Base-by-base conservation (phyloP, 2,113 vertebrate genomes). In the Varanus komodoensis region DNA sequence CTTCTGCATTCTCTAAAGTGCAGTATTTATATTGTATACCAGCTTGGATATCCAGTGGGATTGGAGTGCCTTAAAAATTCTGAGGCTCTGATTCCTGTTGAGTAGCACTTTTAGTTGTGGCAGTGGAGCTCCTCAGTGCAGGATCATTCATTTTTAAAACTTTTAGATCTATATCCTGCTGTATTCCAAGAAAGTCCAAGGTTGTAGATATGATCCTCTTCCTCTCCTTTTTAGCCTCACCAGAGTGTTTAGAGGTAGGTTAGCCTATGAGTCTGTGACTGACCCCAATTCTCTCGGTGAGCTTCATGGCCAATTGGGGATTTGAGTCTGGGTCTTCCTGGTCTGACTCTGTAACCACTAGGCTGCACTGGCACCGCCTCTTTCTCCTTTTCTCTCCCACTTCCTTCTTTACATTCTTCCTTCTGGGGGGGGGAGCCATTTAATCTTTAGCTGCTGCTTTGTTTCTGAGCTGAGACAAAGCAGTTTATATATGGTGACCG, bases 391-490 rank as follows among this genome's bases (percentile, higher is more conserved):
- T 23, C 17, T 32, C 78, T 89, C 71, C 80, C 38, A 14, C 38
- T n/a, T 52, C 23, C 8, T 52, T 21, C 14, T 44, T 44, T 27
- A 11, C 78, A 87, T 92, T 77, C 48, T 87, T 44, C 38, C 38
- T 44, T 44, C 38, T 44, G 38, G 38, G 38, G 78, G 74, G n/a
- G 93, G 83, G 87, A 88, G 87, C 82, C 27, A 91, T 94, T 94
- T 89, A 82, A 85, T 94, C 91, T 92, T 88, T 32, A 52, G 44
- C 68, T 83, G 87, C 82, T 1, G 6, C 92, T 92, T 93, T 94
- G 86, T 88, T 86, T 88, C 87, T 79, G 25, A 44, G n/a, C 78
- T 68, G 29, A 29, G n/a, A 57, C 64, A 44, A 69, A 84, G 84
- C 86, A 93, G 78, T 91, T 87, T 89, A 52, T 89, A 50, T 0